Base-by-base conservation (phyloP, 2,113 vertebrate genomes). In the Clarias macrocephalus region DNA sequence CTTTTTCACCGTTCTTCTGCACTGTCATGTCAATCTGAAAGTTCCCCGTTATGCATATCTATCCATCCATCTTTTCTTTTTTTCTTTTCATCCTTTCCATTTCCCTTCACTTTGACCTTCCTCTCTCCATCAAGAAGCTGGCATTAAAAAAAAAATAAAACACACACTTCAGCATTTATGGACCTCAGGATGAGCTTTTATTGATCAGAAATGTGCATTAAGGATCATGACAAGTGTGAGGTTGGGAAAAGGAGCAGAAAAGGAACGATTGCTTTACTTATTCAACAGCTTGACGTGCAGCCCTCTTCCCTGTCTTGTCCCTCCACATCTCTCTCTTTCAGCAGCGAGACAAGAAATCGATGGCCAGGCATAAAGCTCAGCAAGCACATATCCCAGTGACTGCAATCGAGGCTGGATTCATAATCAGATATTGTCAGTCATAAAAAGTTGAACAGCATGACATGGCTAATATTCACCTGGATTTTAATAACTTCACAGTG, bases 121-220 rank as follows among this genome's bases (percentile, higher is more conserved):
- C 63, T 68, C 65, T 25, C 19, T 59, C 73, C 60, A 52, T 37
- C 33, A 89, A 79, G 33, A 76, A 89, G 80, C 87, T 79, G 73
- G 86, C 54, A 84, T 91, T 52, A 90, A 91, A 92, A 90, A 93
- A 72, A 92, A 90, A 48, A 48, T 48, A 48, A 93, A 72, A 60
- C 54, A 73, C 28, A 86, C 86, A 93, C 92, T 92, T 93, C 90
- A 93, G 92, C 90, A 90, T 92, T 93, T 91, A 90, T 92, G 88
- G 91, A 93, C 86, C 90, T 93, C 88, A 90, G 86, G 88, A 93
- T 89, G 86, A 89, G 87, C 57, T 89, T 95, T 94, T 95, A 95
- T 95, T 94, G 91, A 94, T 94, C 88, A 92, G 42, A 90, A 83
- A 72, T 91, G 75, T 90, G 84, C 91, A 93, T 93, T 90, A 92